Conservation (phyloP, 2,888 invertebrate genomes). For the Globia sparganii region DNA sequence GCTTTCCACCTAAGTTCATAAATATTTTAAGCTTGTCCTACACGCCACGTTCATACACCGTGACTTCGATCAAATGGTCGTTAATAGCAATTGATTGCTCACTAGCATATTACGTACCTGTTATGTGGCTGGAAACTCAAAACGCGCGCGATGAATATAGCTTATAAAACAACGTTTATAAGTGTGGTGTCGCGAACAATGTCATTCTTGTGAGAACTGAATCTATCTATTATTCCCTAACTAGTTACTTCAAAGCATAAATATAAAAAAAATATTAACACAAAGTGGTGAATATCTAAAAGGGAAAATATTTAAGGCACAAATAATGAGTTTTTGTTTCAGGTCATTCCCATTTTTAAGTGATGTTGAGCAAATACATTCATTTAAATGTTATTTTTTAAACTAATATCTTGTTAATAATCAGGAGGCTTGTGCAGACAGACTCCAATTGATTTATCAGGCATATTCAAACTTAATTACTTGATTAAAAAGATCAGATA, state of each 20-base stretch:
- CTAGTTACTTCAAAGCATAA: slow-evolving; percentile 28
- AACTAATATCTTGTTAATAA: background rate
- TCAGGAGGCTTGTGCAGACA: background rate
- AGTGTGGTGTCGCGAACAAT: slow-evolving; percentile 25
- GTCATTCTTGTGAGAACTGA: slow-evolving; percentile 11
- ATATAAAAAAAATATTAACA: slow-evolving; percentile 39
- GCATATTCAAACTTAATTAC: background rate
- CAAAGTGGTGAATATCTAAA: slow-evolving; percentile 42
- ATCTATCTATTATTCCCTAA: slow-evolving; percentile 34
- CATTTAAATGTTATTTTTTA: background rate
- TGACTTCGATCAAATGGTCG: slow-evolving; percentile 14
- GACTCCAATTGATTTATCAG: background rate
- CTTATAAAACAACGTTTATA: slow-evolving; percentile 49
- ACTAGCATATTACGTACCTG: slow-evolving; percentile 57
- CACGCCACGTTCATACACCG: background rate
- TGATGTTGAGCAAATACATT: background rate
- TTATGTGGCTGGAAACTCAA: slow-evolving; percentile 50
- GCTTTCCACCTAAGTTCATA: slow-evolving; percentile 8
- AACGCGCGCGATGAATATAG: slow-evolving; percentile 30
- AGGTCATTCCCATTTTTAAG: slow-evolving; percentile 29
- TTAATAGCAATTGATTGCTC: slow-evolving; percentile 11
- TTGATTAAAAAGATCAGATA: background rate
- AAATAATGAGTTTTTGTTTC: background rate
- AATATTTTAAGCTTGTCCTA: slow-evolving; percentile 11
- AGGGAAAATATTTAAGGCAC: slow-evolving; percentile 1